Conservation (phyloP, 2,888 invertebrate species). For the Noctua fimbriata region DNA sequence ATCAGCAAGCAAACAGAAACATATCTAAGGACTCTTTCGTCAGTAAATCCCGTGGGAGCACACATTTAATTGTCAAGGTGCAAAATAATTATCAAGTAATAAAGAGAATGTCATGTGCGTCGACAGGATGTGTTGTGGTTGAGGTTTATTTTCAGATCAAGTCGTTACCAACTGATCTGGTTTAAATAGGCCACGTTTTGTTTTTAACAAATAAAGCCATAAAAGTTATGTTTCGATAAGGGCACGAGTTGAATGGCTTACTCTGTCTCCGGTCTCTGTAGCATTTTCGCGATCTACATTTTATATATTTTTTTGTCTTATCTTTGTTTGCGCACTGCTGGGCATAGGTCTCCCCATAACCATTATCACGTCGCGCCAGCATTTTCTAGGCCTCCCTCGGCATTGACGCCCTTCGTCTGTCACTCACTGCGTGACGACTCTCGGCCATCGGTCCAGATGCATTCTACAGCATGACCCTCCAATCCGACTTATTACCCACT, state of each 20-base stretch:
- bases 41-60: background rate
- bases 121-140: constrained; percentile 30
- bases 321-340: background rate
- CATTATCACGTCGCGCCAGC: background rate
- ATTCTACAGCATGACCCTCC: background rate
- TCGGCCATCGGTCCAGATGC: background rate
- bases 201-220: constrained; percentile 32
- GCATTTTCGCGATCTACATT: background rate
- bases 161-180: constrained; percentile 24
- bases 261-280: background rate
- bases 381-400: background rate
- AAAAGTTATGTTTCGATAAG: constrained; percentile 23
- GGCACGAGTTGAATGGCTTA: constrained; percentile 24
- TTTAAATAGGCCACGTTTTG: constrained; percentile 33
- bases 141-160: constrained; percentile 39
- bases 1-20: too few relatives aligned
- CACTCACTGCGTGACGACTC: background rate
- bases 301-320: background rate
- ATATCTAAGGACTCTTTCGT: background rate
- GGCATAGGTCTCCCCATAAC: background rate
- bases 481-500: background rate
- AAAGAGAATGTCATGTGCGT: constrained; percentile 37
- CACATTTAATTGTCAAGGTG: background rate
- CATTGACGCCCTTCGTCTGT: background rate
- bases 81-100: background rate